Evolutionary conservation across 2,113 vertebrate species (phyloP).

Genomic region (Limanda limanda): DNA sequence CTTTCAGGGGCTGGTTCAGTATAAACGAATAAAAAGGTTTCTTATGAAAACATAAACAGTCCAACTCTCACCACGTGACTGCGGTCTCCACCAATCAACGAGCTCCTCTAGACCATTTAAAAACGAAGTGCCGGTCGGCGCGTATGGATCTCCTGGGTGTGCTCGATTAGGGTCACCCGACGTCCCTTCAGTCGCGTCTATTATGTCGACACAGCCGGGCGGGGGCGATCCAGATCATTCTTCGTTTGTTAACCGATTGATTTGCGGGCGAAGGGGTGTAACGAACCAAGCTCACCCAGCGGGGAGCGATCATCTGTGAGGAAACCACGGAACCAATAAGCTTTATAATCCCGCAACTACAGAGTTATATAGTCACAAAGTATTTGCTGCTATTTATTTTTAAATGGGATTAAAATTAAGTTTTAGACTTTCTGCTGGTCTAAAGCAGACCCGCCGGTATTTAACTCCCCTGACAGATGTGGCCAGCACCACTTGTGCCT

Average conservation of each 20-base stretch:
- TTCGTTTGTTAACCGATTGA: not conserved
- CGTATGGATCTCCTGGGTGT: conserved; percentile 74
- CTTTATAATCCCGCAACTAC: not conserved
- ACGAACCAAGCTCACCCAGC: conserved; percentile 29
- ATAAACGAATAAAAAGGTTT: conserved; percentile 18
- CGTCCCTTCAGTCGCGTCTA: not conserved
- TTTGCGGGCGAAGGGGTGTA: not conserved
- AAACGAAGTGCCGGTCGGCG: conserved; percentile 80
- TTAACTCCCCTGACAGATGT: conserved; percentile 4
- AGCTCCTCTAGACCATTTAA: conserved; percentile 85
- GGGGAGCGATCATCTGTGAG: conserved; percentile 36
- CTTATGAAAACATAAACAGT: conserved; percentile 50
- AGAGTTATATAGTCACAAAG: not conserved
- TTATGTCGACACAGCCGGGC: conserved; percentile 43
- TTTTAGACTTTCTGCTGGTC: not conserved
- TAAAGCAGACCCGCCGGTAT: not conserved
- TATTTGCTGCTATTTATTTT: not conserved
- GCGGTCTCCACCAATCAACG: conserved; percentile 61
- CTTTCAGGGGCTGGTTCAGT: not conserved
- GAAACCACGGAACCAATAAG: conserved; percentile 56
- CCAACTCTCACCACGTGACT: conserved; percentile 50
- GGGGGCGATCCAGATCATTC: conserved; percentile 1
- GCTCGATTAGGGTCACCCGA: conserved; percentile 52
- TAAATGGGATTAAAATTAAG: not conserved
- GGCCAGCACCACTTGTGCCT: not conserved